Conservation (phyloP, 2,888 invertebrate genomes). For the Sepioteuthis lessoniana region DNA sequence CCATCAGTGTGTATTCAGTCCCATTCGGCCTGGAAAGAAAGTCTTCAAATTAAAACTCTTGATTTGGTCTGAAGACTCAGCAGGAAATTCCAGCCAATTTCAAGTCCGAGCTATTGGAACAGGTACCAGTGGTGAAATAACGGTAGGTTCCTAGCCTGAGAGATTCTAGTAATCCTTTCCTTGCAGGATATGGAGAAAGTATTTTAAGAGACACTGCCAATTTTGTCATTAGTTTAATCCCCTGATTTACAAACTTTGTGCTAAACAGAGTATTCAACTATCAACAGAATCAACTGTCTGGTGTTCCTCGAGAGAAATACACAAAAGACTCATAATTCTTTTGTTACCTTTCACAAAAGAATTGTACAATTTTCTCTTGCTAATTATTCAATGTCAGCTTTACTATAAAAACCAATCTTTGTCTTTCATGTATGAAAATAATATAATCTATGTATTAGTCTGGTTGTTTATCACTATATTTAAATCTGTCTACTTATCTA, state of each 20-base stretch:
- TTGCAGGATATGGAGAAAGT: background rate
- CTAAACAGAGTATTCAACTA: background rate
- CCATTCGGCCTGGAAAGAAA: constrained; percentile 66
- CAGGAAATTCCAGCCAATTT: constrained; percentile 68
- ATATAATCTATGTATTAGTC: too few species aligned
- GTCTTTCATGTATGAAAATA: too few species aligned
- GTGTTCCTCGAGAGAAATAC: background rate
- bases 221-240: background rate
- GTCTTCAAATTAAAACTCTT: constrained; percentile 72
- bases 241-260: background rate
- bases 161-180: background rate
- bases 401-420: background rate
- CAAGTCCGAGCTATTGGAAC: constrained; percentile 70
- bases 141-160: constrained; percentile 59
- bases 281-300: background rate
- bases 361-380: background rate
- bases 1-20: constrained; percentile 69
- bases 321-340: background rate
- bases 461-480: too few species aligned
- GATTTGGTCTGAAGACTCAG: constrained; percentile 72
- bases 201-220: background rate
- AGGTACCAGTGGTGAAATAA: constrained; percentile 71
- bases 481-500: too few species aligned
- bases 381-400: background rate
- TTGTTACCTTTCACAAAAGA: background rate